These are phyloP conservation scores for Saguinus oedipus DNA, from an alignment of 2,797 vertebrate genomes.

Conservation along the genomic window DNA sequence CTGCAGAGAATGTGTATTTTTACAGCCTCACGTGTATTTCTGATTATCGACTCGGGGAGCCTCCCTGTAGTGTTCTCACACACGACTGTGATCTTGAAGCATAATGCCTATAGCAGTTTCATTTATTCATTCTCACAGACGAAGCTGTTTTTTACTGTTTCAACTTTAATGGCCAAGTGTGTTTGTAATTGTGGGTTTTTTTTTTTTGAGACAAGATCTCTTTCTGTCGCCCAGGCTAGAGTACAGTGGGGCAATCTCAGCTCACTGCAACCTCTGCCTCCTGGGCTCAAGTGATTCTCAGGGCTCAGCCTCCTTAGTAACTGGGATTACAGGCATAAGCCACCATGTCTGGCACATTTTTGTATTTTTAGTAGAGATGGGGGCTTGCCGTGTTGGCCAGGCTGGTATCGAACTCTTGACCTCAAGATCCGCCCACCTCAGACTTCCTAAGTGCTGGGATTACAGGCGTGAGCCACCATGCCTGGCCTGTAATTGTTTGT, in stretches of 20 bases:
- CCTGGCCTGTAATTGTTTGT: background rate
- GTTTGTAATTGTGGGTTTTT: background rate
- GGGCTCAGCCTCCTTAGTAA: background rate
- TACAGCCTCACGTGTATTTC: background rate
- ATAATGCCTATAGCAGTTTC: background rate
- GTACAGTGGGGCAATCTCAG: background rate
- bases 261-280: background rate
- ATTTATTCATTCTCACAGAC: background rate
- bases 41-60: background rate
- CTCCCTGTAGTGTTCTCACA: background rate
- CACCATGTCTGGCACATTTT: background rate
- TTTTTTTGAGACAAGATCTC: background rate
- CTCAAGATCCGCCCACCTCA: background rate
- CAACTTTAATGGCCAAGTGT: background rate
- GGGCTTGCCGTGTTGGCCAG: background rate
- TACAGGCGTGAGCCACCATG: background rate
- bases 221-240: background rate
- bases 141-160: constrained; percentile 19
- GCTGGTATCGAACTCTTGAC: background rate
- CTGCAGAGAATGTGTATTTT: background rate
- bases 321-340: background rate
- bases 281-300: background rate
- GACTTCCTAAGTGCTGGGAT: background rate
- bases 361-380: background rate
- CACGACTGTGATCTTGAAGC: background rate